Percentiles rank a stretch among this genome's conserved stretches.
phyloP scores from a whole-genome alignment of 1,140 invertebrate species.

The Cotesia chilonis region DNA sequence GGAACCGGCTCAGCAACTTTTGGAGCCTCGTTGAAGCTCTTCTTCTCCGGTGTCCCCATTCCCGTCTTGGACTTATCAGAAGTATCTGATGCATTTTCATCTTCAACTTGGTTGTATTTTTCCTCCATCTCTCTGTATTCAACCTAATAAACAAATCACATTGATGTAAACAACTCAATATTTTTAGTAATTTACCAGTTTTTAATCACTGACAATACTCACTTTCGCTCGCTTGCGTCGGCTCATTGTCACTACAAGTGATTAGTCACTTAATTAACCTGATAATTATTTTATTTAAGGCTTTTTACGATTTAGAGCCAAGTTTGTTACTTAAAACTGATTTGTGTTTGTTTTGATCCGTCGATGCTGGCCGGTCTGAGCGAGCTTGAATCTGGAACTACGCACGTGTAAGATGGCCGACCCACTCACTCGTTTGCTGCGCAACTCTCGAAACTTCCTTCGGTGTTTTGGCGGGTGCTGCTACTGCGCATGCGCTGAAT shows the following conservation, averaged over 20 bases:
- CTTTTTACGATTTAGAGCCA: too few species aligned
- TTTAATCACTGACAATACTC: slow-evolving; percentile 33
- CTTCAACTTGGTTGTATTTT: slow-evolving; percentile 71
- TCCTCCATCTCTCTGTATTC: slow-evolving; percentile 76
- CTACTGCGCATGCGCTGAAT: too few species aligned
- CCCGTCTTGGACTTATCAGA: slow-evolving; percentile 72
- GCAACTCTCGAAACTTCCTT: too few species aligned
- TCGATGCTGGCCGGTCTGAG: too few species aligned
- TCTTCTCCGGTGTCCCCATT: slow-evolving; percentile 64
- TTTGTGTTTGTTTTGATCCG: too few species aligned
- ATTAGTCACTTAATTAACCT: too few species aligned
- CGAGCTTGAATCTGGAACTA: too few species aligned
- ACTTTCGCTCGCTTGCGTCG: slow-evolving; percentile 74
- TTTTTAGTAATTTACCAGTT: background rate
- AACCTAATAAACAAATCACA: slow-evolving; percentile 61
- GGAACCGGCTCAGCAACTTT: slow-evolving; percentile 50
- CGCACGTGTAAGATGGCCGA: too few species aligned
- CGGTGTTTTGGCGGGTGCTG: too few species aligned
- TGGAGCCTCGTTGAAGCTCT: slow-evolving; percentile 56
- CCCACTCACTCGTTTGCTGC: too few species aligned
- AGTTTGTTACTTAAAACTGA: too few species aligned
- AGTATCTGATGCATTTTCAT: slow-evolving; percentile 72
- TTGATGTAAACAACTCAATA: background rate
- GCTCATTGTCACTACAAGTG: slow-evolving; percentile 66
- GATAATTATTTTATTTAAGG: too few species aligned